Base-by-base conservation (phyloP, 2,888 invertebrate genomes). In the Cheilosia urbana region DNA sequence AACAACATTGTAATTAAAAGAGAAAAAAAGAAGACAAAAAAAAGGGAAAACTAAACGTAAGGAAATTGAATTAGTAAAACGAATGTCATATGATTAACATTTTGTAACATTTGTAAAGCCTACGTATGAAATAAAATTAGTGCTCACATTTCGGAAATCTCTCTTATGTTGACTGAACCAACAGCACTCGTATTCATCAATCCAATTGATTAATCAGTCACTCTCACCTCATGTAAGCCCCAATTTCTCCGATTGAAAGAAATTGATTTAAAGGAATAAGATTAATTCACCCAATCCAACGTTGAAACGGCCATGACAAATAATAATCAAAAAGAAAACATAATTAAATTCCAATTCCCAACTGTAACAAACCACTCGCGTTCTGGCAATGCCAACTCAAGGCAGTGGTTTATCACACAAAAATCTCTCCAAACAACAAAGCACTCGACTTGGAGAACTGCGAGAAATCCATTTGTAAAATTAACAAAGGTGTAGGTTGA, bases 401-500 rank as follows among this genome's bases (percentile, higher is more conserved):
- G 17, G 34, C 42, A 65, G 37, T 60, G 75, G 75, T 75, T 63
- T 81, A 51, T 42, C 63, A 15, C 30, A 77, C 24, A 45, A n/a
- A 7, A 7, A 45, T 45, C 5, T 65, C 30, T 63, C 40, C 34
- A 65, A 30, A 37, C 76, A 66, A 76, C 65, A 66, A 66, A 75
- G 53, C 27, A 71, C 72, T 62, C 78, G 62, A 83, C 78, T 57
- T 62, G 72, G 66, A 51, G 66, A 55, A 62, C 45, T 42, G 42
- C 51, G 40, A 21, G 62, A 68, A 73, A 79, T 83, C 83, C 83
- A 83, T 83, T 79, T 83, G 83, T 73, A 45, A 83, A 83, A 83
- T 83, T 83, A 83, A 78, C 78, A 72, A 78, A 76, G 68, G 63
- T 81, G 42, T 30, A 60, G 21, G 19, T 42, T 42, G 34, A 66